Conservation (phyloP, 2,888 invertebrate species). For the Elgonia sp. region DNA sequence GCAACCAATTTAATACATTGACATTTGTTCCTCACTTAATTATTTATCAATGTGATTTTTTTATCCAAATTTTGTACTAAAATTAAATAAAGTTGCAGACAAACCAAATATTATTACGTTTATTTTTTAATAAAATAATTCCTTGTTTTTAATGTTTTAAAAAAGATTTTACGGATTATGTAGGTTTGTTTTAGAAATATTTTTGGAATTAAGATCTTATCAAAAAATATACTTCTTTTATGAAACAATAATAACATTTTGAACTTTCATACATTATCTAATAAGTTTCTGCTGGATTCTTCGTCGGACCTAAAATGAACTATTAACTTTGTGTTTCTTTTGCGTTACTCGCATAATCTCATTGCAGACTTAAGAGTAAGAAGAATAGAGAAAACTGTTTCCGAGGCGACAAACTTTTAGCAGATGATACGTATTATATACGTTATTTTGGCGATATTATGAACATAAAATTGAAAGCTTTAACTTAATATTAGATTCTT, state of each 20-base stretch:
- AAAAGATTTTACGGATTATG: no score
- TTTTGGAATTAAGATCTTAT: constrained; percentile 2
- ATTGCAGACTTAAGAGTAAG: constrained; percentile 37
- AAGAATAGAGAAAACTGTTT: constrained; percentile 24
- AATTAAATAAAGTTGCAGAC: no score
- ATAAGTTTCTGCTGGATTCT: constrained; percentile 36
- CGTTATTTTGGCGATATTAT: no score
- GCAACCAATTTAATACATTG: no score
- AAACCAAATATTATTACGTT: no score
- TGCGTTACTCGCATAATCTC: constrained; percentile 42
- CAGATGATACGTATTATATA: constrained; percentile 4
- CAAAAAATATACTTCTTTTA: constrained; percentile 1
- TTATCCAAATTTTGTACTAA: no score
- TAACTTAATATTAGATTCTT: no score
- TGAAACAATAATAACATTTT: constrained; percentile 14
- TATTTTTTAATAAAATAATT: background rate
- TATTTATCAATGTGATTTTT: no score
- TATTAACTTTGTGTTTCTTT: constrained; percentile 51
- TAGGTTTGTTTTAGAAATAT: background rate
- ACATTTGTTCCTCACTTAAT: no score
- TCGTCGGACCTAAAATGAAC: constrained; percentile 37
- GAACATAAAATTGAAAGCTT: no score
- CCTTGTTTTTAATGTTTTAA: background rate
- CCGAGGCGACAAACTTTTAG: constrained; percentile 11
- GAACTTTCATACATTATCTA: constrained; percentile 34